Base-by-base conservation (phyloP, 1,140 invertebrate species). In the Drosophila sp. region DNA sequence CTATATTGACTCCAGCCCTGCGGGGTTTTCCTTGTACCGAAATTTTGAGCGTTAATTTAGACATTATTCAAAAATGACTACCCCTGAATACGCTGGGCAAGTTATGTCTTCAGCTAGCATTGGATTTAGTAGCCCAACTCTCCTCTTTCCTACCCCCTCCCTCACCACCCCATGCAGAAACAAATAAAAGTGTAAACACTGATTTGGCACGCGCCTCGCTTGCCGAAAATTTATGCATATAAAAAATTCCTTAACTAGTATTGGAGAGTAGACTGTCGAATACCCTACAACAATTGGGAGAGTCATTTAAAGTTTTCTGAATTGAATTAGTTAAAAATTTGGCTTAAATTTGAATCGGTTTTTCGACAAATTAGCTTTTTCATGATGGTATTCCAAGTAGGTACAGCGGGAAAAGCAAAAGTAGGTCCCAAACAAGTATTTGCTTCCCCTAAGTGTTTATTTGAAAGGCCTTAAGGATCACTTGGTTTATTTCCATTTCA, bases 121-220 rank as follows among this genome's bases (percentile, higher is more conserved):
- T 50, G 38, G 47, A 50, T 3, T 29, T 10, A 25, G 25, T 17
- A 17, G 17, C 17, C 17, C 17, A 17, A 17, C 35, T 11, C 10
- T 11, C 3, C 10, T 10, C 25, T 38, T 8, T 58, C 64, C 25
- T 25, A 30, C 30, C 47, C 33, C 41, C 56, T 40, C 70, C 17
- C 17, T 17, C 17, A 17, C 17, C 17, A 17, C 17, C 17, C 17
- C 17, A 17, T 17, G 47, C 57, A 68, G 58, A 72, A 35, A 54
- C 80, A 80, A 89, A 90, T 89, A 87, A 87, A 89, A 89, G 73
- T 89, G 80, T 90, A 89, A 87, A 90, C 84, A 80, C 84, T 89
- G 84, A 87, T 87, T 89, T 89, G 84, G 83, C 85, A 87, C 84
- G 85, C 84, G 84, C 80, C 84, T 68, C 70, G 67, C 68, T 84